A percentile compares a stretch with the other conserved stretches of the same genome.
phyloP scores from a whole-genome alignment of 2,113 vertebrate genomes.

The Tachuris rubrigastra region DNA sequence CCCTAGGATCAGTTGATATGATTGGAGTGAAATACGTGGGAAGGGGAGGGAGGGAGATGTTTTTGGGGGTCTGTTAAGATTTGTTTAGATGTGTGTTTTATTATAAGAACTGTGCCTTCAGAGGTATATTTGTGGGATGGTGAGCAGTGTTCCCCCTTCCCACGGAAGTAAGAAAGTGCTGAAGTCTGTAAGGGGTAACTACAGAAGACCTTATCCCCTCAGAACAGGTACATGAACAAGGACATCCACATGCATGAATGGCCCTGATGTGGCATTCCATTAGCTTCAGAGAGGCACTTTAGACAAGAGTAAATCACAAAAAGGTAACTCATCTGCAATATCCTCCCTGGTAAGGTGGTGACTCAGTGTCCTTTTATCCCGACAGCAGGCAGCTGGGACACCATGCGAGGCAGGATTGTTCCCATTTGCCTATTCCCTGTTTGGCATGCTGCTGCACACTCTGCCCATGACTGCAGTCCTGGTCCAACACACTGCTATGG shows the following conservation, averaged over 20 bases:
- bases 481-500: background rate
- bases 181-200: background rate
- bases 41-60: no score
- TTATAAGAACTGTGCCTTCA: background rate
- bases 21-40: background rate
- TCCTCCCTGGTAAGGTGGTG: background rate
- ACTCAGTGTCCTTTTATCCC: background rate
- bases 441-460: background rate
- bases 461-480: fast-evolving
- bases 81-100: background rate
- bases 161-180: background rate
- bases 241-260: background rate
- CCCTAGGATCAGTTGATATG: background rate
- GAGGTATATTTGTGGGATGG: background rate
- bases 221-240: background rate
- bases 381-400: background rate
- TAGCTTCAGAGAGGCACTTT: background rate
- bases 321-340: background rate
- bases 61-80: background rate
- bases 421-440: background rate
- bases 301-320: background rate
- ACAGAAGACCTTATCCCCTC: background rate
- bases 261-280: background rate
- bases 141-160: background rate
- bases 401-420: background rate